These are phyloP conservation scores for Istiophorus platypterus DNA, from an alignment of 2,113 vertebrate genomes.

Conservation along the genomic window DNA sequence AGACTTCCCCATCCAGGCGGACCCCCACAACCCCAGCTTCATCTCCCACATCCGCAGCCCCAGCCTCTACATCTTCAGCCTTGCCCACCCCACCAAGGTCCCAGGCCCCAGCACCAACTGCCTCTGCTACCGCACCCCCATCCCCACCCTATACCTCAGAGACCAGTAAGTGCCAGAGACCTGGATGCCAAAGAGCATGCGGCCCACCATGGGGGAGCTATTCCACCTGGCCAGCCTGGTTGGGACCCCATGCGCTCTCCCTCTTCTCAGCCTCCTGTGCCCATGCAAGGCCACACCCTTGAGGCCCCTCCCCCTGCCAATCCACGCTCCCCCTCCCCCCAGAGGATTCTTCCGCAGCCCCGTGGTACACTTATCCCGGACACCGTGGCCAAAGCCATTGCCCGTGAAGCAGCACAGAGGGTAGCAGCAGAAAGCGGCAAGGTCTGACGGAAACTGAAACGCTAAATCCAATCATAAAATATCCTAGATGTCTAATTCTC, in stretches of 20 bases:
- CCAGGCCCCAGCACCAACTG: conserved; percentile 79
- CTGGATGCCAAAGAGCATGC: conserved; percentile 94
- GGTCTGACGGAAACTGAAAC: conserved; percentile 81
- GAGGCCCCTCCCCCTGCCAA: conserved; percentile 86
- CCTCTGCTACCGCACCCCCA: conserved; percentile 80
- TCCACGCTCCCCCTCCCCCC: conserved; percentile 92
- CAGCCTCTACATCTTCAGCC: conserved; percentile 83
- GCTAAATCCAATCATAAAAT: not conserved
- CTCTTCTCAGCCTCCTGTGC: conserved; percentile 74
- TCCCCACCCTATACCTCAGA: conserved; percentile 86
- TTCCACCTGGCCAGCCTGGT: conserved; percentile 68
- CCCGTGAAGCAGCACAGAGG: conserved; percentile 93
- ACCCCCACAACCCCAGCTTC: conserved; percentile 79
- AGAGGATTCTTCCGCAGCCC: conserved; percentile 95
- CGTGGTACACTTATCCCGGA: conserved; percentile 90
- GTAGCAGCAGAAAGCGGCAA: conserved; percentile 90
- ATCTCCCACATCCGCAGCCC: conserved; percentile 81
- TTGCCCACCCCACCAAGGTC: conserved; percentile 75
- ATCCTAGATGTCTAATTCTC: not conserved
- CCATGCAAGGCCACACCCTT: conserved; percentile 86
- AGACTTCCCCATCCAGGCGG: conserved; percentile 66
- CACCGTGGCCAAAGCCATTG: conserved; percentile 95
- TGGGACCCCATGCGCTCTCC: conserved; percentile 78
- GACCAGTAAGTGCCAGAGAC: conserved; percentile 92
- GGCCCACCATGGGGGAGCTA: conserved; percentile 73